phyloP scores from a whole-genome alignment of 2,113 vertebrate species.

The Grus americana region DNA sequence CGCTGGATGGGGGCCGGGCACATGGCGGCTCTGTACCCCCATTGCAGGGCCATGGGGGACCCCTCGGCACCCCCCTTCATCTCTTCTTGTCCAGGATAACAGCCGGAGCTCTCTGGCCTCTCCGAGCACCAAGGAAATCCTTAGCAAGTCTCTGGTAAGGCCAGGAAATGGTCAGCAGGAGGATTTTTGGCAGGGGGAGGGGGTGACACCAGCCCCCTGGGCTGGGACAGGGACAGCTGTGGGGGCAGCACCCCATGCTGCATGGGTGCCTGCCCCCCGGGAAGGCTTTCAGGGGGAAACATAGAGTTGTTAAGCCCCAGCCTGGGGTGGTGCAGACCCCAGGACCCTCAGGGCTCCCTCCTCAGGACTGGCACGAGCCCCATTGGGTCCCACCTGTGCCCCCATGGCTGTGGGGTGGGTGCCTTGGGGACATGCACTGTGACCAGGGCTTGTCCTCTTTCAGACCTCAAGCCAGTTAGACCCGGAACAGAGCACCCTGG shows the following conservation, averaged over 20 bases:
- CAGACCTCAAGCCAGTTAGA: conserved; percentile 80
- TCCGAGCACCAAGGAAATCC: conserved; percentile 60
- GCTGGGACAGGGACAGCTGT: background rate
- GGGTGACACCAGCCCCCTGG: fast-evolving
- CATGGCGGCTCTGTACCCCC: background rate
- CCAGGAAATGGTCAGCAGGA: fast-evolving
- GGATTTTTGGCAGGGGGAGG: no score
- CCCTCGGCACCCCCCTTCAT: background rate
- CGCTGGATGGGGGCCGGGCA: fast-evolving
- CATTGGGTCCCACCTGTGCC: fast-evolving
- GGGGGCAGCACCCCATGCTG: background rate
- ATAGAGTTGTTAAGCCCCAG: background rate
- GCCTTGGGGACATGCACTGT: fast-evolving
- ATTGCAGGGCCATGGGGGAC: background rate
- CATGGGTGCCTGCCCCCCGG: fast-evolving
- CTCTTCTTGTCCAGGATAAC: conserved; percentile 59
- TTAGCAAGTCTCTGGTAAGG: conserved; percentile 74
- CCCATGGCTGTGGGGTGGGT: fast-evolving
- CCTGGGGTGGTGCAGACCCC: fast-evolving
- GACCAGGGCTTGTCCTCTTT: background rate
- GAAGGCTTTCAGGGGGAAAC: fast-evolving
- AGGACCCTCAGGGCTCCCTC: background rate
- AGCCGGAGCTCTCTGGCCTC: conserved; percentile 66
- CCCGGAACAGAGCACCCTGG: conserved; percentile 64
- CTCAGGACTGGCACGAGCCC: background rate